Conservation (phyloP, 2,888 invertebrate species). For the Germaria angustata region DNA sequence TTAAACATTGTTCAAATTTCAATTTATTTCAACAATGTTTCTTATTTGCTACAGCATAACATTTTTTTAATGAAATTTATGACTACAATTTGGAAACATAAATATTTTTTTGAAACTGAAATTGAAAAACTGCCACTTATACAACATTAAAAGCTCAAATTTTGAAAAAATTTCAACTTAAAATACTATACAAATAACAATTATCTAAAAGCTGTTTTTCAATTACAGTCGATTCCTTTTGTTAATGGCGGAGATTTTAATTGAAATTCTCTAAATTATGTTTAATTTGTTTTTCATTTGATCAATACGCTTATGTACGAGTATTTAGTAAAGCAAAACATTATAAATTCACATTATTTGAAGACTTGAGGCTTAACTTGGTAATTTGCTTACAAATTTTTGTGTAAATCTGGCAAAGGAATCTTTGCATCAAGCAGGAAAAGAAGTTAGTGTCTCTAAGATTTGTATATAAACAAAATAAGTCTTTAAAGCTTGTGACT, state of each 20-base stretch:
- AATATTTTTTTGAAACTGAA: slow-evolving; percentile 52
- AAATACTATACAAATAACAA: background rate
- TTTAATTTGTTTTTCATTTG: slow-evolving; percentile 65
- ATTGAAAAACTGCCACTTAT: slow-evolving; percentile 54
- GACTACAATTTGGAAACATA: slow-evolving; percentile 52
- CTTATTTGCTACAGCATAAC: background rate
- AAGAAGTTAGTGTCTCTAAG: background rate
- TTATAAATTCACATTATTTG: background rate
- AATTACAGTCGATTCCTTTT: background rate
- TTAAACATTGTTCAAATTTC: slow-evolving; percentile 60
- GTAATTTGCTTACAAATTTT: slow-evolving; percentile 65
- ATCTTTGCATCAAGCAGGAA: background rate
- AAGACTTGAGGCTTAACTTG: slow-evolving; percentile 53
- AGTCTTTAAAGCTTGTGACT: slow-evolving; percentile 27
- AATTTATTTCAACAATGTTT: slow-evolving; percentile 56
- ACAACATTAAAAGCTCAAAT: slow-evolving; percentile 28
- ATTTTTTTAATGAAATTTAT: slow-evolving; percentile 37
- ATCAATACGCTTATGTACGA: slow-evolving; percentile 52
- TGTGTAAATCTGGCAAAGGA: slow-evolving; percentile 27
- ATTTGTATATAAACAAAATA: background rate
- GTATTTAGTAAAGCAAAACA: background rate
- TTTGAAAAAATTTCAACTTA: slow-evolving; percentile 34
- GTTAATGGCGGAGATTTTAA: slow-evolving; percentile 14
- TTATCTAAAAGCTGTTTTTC: slow-evolving; percentile 26
- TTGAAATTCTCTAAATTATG: slow-evolving; percentile 53